These are phyloP conservation scores for Venustoraphidia nigricollis DNA, from an alignment of 2,888 invertebrate species.

Conservation along the genomic window DNA sequence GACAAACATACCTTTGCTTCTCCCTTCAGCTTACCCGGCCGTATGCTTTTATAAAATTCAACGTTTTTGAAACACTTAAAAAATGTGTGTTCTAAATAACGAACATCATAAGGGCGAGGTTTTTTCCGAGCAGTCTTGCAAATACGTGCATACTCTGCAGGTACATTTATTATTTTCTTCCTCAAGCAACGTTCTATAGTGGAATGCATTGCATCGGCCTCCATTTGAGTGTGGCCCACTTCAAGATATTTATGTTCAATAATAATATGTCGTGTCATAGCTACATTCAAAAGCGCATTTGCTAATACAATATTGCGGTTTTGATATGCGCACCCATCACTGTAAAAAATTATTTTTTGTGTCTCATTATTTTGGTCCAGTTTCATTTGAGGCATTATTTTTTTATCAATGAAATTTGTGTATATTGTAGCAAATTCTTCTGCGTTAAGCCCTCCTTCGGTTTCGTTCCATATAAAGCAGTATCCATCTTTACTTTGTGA, in stretches of 20 bases:
- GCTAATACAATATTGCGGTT: conserved; percentile 10
- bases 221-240: conserved; percentile 18
- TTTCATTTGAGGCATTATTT: background rate
- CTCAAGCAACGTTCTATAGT: conserved; percentile 13
- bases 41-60: conserved; percentile 2
- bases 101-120: conserved; percentile 12
- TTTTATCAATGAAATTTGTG: conserved; percentile 4
- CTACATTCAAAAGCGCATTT: conserved; percentile 15
- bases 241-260: conserved; percentile 18
- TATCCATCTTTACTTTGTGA: conserved; percentile 8
- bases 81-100: conserved; percentile 8
- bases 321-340: conserved; percentile 3
- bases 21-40: conserved; percentile 5
- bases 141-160: conserved; percentile 12
- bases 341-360: background rate
- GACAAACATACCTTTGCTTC: conserved; percentile 1
- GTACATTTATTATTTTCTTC: conserved; percentile 10
- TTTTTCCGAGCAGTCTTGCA: conserved; percentile 10
- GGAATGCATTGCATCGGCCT: conserved; percentile 16
- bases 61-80: conserved; percentile 6
- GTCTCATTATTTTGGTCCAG: background rate
- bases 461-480: conserved; percentile 11
- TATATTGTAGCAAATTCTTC: conserved; percentile 8
- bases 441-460: conserved; percentile 9
- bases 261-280: conserved; percentile 8